Evolutionary conservation across 2,888 invertebrate species (phyloP), one percentile per base, ranked within the genome.

Genomic region (Oxytorus armatus): DNA sequence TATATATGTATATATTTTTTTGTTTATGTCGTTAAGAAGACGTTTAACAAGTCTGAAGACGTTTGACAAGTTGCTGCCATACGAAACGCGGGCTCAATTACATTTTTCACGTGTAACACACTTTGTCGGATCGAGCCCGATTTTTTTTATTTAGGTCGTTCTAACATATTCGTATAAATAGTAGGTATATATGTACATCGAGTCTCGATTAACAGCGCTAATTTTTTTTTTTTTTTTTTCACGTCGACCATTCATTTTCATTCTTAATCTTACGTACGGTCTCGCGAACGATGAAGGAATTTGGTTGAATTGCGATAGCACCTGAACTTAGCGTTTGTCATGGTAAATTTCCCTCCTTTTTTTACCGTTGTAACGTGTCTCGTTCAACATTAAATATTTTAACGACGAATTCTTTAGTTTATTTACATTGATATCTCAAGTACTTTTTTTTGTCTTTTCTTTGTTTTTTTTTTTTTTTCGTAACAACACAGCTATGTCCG

Each of bases 151-250:
- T 29, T 18, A 63, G 21, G 33, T 49, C 68, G 25, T 68, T 73
- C 65, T 68, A 80, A 80, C 63, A 63, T 69, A 76, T 49, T 74
- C 47, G 80, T 80, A 82, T 77, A 77, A 82, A 82, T 82, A 77
- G 63, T 55, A 53, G 14, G 39, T 53, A 33, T 65, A 49, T 79
- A 70, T 77, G 23, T 77, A 80, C 68, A 80, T 80, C 70, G 74
- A 77, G 57, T 73, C 51, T 73, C 59, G 18, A 49, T n/a, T n/a
- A n/a, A n/a, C 18, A 61, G 21, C 33, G 25, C 49, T 68, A 55
- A n/a, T 42, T 70, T 36, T 57, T 49, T 69, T 53, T 57, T 47
- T 61, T 68, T 53, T 14, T 69, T 49, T 57, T 39, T 57, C n/a
- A 5, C 1, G 10, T 18, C 33, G 8, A 1, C 18, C 36, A 1